Evolutionary conservation across 2,888 invertebrate species (phyloP), one percentile per base, ranked within the genome.

Genomic region (Eristalis arbustorum): DNA sequence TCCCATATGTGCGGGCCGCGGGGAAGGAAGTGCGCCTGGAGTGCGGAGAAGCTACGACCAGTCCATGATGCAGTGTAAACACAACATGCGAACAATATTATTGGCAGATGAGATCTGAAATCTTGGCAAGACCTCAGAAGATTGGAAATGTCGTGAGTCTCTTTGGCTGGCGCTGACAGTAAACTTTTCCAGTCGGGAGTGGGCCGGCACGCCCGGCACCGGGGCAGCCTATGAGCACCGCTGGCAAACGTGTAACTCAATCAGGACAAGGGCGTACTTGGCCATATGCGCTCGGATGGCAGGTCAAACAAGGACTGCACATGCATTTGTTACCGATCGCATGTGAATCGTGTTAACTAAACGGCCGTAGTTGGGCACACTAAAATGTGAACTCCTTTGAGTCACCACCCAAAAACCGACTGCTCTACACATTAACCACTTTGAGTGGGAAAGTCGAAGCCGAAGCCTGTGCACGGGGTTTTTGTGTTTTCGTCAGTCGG

Each of bases 21-120:
- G 18, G 61, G 31, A 31, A 56, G 42, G 67, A 78, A 73, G 59
- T 37, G 49, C 34, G 40, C 67, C n/a, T n/a, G 25, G n/a, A 76
- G 34, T 64, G 37, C 6, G 31, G 8, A 37, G 42, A 18, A 77
- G 40, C 18, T 59, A 23, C 37, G 75, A 62, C 62, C 61, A 37
- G 37, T 31, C 18, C 59, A 71, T 73, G 81, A 78, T 71, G 78
- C 82, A 79, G 87, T 49, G 74, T 75, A 79, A 87, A 79, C 74
- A 82, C 82, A 79, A 79, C 82, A 82, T 82, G 87, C 78, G 78
- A 87, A 82, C 82, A 82, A 87, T 82, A 67, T 59, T 82, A 87
- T 87, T 87, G 87, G 87, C 87, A 87, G 82, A 78, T 82, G 63
- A 82, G 82, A 78, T 82, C 82, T 82, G 62, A 82, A 87, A 82